Conservation (phyloP, 1,140 invertebrate species). For the Drosophila baimaii region DNA sequence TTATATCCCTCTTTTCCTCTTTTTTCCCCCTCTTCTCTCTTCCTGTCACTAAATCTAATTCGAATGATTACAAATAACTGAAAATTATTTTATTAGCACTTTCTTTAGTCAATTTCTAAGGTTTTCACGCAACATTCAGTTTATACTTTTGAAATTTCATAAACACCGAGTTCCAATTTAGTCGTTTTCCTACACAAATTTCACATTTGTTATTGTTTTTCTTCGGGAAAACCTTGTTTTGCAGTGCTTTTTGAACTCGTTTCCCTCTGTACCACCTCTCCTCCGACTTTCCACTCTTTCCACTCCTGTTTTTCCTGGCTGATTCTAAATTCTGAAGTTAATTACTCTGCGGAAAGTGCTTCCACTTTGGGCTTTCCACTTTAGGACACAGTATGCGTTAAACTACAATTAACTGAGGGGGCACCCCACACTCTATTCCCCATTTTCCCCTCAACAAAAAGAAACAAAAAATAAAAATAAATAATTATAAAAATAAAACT, state of each 20-base stretch:
- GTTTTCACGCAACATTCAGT: background rate
- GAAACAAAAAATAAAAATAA: background rate
- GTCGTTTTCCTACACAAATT: background rate
- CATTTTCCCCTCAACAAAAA: background rate
- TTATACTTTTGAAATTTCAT: background rate
- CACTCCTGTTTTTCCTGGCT: background rate
- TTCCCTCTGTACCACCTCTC: conserved; percentile 2
- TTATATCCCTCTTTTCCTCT: conserved; percentile 14
- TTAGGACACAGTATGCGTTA: conserved; percentile 18
- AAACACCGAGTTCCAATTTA: background rate
- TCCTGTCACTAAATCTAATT: conserved; percentile 12
- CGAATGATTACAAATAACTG: conserved; percentile 8
- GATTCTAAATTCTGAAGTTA: conserved; percentile 15
- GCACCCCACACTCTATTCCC: conserved; percentile 5
- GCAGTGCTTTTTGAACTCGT: conserved; percentile 25
- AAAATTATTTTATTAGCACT: conserved; percentile 2
- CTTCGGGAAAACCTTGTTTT: conserved; percentile 4
- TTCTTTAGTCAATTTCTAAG: background rate
- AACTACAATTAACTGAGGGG: conserved; percentile 23
- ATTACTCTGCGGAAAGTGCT: conserved; percentile 25
- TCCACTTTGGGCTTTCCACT: conserved; percentile 12
- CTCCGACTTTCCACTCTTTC: conserved; percentile 6
- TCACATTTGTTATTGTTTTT: conserved; percentile 9
- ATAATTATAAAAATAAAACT: conserved; percentile 2
- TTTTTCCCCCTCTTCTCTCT: conserved; percentile 18